These are phyloP conservation scores for Macrotus californicus DNA, from an alignment of 2,113 vertebrate species.

Conservation along the genomic window DNA sequence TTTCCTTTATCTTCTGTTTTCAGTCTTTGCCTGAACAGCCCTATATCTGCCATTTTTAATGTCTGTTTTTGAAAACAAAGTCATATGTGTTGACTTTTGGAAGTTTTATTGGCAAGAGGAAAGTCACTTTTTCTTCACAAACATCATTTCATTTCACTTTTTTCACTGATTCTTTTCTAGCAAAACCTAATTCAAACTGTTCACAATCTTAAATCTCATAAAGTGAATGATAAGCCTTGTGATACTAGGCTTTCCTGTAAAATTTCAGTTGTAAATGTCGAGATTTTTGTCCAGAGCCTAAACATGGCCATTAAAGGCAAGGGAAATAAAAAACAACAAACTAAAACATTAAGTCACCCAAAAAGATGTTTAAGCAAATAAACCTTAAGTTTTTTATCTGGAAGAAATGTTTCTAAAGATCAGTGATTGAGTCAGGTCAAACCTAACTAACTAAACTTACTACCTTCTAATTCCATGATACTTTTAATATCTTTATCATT, in stretches of 20 bases:
- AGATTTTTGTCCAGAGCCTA: slow-evolving; percentile 1
- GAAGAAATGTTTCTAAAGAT: neutral
- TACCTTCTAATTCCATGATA: neutral
- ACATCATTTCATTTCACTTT: neutral
- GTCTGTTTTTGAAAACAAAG: slow-evolving; percentile 36
- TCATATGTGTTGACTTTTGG: slow-evolving; percentile 1
- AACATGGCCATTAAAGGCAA: neutral
- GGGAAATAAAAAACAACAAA: neutral
- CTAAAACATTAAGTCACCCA: neutral
- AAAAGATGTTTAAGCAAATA: neutral
- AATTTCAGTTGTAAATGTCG: slow-evolving; percentile 7
- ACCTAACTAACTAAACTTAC: neutral
- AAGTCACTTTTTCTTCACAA: slow-evolving; percentile 11
- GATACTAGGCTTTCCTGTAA: neutral
- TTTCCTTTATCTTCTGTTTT: neutral
- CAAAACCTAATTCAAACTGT: slow-evolving; percentile 30
- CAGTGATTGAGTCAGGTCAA: neutral
- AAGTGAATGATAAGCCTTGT: neutral
- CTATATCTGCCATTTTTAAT: slow-evolving; percentile 19
- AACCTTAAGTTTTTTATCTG: neutral
- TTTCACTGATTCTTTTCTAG: neutral
- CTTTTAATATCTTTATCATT: neutral
- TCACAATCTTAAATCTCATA: slow-evolving; percentile 4
- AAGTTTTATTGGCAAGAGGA: slow-evolving; percentile 29
- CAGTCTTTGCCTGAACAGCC: neutral